Base-by-base conservation (phyloP, 2,113 vertebrate genomes). In the Austrofundulus limnaeus region DNA sequence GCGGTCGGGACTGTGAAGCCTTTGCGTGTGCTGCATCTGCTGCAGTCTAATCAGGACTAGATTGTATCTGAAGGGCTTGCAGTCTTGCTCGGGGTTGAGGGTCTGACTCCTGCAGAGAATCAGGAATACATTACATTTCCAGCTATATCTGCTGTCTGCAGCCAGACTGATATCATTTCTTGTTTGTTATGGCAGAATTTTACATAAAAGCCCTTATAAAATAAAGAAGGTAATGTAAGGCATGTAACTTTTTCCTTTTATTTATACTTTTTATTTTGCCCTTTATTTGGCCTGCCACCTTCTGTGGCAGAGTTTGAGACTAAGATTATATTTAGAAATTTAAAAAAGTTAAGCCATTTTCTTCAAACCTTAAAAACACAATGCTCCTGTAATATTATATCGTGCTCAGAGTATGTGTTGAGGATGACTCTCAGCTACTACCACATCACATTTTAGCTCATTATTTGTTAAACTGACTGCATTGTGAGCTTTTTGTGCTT, bases 1-100 rank as follows among this genome's bases (percentile, higher is more conserved):
- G 51, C 47, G 55, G 42, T 43, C 52, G 59, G 61, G 52, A 42
- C 65, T 43, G 66, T 55, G 57, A 1, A 16, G 61, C 48, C 41
- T 66, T 54, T 69, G 34, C 77, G 78, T 63, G 56, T 37, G 47
- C 38, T 42, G 54, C 14, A 52, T 37, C 66, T 47, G 47, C 70
- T 61, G 77, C 71, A 67, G 71, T 70, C 45, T 66, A 78, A 81
- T 77, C 75, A 81, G 75, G 43, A 63, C 63, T 2, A 38, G 61
- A 72, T 72, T 82, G 64, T 82, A 63, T 71, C 42, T 77, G 52
- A 78, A 81, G 75, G 76, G 66, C 13, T 20, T 61, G 55, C 37
- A 46, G 72, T 42, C 68, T 31, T 62, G 53, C 53, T 49, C 39
- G 56, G 65, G 60, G 60, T 70, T 69, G 48, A 72, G 53, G 45